Conservation (phyloP, 2,888 invertebrate genomes). For the Dynastes hyllus region DNA sequence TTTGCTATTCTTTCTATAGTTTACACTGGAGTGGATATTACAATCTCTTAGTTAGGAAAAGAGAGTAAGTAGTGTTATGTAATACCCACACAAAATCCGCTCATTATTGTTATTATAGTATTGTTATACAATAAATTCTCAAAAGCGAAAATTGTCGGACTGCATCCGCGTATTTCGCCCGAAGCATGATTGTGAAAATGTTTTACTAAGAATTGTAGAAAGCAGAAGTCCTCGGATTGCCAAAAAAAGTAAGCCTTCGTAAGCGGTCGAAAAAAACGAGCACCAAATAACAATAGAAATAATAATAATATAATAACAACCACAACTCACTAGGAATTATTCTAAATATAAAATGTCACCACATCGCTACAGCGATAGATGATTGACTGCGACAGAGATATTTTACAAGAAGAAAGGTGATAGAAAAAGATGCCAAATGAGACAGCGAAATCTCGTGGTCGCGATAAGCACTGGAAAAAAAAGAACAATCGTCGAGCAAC, state of each 20-base stretch:
- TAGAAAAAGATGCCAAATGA: not conserved
- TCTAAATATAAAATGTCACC: not conserved
- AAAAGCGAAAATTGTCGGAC: not conserved
- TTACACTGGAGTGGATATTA: not conserved
- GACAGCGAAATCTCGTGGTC: not conserved
- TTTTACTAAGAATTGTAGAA: slow-evolving; percentile 40
- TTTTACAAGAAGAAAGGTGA: not conserved
- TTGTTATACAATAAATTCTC: slow-evolving; percentile 7
- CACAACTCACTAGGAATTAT: not conserved
- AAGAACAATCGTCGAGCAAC: not conserved
- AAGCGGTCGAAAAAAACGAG: slow-evolving; percentile 6
- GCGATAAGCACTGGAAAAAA: too few relatives aligned
- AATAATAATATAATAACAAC: slow-evolving; percentile 8
- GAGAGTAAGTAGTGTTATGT: not conserved
- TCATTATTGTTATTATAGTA: not conserved
- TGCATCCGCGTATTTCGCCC: too few relatives aligned
- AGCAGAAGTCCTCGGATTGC: slow-evolving; percentile 36
- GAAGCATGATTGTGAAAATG: slow-evolving; percentile 16
- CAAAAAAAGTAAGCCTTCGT: slow-evolving; percentile 3
- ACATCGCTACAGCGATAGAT: not conserved
- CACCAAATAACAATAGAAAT: slow-evolving; percentile 26
- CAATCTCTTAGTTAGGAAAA: not conserved
- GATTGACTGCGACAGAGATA: not conserved
- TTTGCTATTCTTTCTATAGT: not conserved
- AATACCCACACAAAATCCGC: not conserved